A percentile compares a stretch with the other conserved stretches of the same genome.
Conservation (phyloP, 2,888 invertebrate species). For the Lochmaea crataegi region DNA sequence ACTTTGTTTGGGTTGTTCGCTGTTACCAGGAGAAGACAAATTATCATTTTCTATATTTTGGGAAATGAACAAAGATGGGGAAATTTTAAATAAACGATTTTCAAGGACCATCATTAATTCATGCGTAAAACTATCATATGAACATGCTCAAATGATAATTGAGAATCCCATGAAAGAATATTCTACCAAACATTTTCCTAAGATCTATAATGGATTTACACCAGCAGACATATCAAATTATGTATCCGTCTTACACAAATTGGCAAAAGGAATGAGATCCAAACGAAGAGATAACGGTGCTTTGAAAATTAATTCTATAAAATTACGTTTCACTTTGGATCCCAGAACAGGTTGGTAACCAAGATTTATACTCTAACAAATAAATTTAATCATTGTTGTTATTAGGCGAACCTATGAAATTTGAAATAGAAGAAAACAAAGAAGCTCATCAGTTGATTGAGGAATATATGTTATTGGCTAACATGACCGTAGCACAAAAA, state of each 20-base stretch:
- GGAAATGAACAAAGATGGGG: slow-evolving; percentile 80
- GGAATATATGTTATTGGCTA: slow-evolving; percentile 96
- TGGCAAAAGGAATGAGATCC: slow-evolving; percentile 76
- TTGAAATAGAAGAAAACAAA: slow-evolving; percentile 76
- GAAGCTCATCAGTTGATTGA: slow-evolving; percentile 92
- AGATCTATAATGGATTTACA: slow-evolving; percentile 73
- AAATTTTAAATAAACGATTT: slow-evolving; percentile 76
- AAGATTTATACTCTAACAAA: neutral
- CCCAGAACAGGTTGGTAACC: slow-evolving; percentile 67
- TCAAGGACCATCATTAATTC: slow-evolving; percentile 87
- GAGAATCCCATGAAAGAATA: slow-evolving; percentile 75
- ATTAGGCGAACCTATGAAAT: slow-evolving; percentile 73
- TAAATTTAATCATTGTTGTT: neutral
- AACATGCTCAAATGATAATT: slow-evolving; percentile 90
- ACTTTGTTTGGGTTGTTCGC: slow-evolving; percentile 88
- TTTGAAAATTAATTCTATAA: slow-evolving; percentile 86
- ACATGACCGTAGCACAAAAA: slow-evolving; percentile 86
- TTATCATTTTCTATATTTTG: slow-evolving; percentile 92
- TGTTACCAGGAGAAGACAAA: slow-evolving; percentile 83
- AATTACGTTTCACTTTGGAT: slow-evolving; percentile 81
- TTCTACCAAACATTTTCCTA: slow-evolving; percentile 69
- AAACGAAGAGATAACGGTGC: slow-evolving; percentile 83
- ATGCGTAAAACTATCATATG: slow-evolving; percentile 89
- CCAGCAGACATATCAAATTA: slow-evolving; percentile 71
- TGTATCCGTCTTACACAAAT: slow-evolving; percentile 73